Evolutionary conservation across 2,113 vertebrate species (phyloP), one percentile per base, ranked within the genome.

Genomic region (Meriones unguiculatus): DNA sequence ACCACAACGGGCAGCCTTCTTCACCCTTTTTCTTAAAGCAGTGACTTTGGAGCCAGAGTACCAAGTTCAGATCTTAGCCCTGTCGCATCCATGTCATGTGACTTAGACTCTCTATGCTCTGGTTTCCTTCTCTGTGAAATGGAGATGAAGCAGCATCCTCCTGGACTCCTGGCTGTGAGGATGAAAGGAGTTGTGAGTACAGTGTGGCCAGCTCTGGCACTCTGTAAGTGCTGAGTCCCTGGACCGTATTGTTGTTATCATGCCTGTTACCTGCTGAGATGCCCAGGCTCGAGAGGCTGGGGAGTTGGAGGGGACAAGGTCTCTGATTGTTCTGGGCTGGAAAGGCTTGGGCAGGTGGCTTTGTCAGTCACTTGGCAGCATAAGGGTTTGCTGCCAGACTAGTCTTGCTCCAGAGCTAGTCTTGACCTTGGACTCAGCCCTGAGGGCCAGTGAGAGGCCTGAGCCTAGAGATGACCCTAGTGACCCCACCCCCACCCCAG

Each of bases 1-100:
- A 8, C 15, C 41, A 2, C 0, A 0, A 6, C 6, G 13, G 52
- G 7, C 13, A 1, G 15, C n/a, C 46, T 35, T 77, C 46, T 35
- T 52, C 38, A 5, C 57, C 25, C 30, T 69, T 76, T 52, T n/a
- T 59, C 38, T 77, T 67, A 75, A 80, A 94, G n/a, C n/a, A 7
- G 32, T 69, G 89, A 73, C 80, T 85, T 89, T 54, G 62, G 50
- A 93, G 67, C 50, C 76, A 75, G 62, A 69, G 12, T 22, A 10
- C 52, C 46, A 54, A 87, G 38, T 77, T 95, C 62, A 52, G 81
- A 86, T 87, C 50, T 13, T 9, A 28, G 22, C 18, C 86, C 70
- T 64, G 54, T 50, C 14, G 18, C 14, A 10, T 59, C 73, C 88
- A 73, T 72, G 52, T 84, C 87, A 52, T 89, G 89, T 81, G 76